Base-by-base conservation (phyloP, 2,888 invertebrate genomes). In the Unio delphinus region DNA sequence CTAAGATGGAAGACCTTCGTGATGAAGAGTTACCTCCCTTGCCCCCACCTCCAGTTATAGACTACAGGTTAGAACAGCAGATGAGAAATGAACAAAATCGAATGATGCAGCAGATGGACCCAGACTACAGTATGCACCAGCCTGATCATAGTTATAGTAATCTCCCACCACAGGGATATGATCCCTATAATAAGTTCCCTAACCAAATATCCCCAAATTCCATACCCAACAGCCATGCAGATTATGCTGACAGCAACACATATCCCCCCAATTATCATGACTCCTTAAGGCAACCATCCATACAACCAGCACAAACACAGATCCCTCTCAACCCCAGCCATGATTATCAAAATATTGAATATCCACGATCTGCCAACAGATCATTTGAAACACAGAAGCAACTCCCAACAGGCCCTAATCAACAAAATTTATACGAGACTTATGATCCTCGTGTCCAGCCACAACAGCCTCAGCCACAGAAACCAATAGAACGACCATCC, bases 61-160 rank as follows among this genome's bases (percentile, higher is more conserved):
- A 86, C 67, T 80, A 79, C 55, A 68, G 79, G 55, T 59, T 80
- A 26, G 84, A 95, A 90, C 95, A 95, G 0, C 90, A 94, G 59
- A 94, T 87, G 30, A 80, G 83, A 45, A 82, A 82, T 30, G 82
- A 83, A 60, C 82, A 82, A 64, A 79, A 75, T 61, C 73, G 80
- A 60, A 66, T 84, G 68, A 70, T 83, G 73, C 80, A 82, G 58
- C 74, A 78, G 20, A 65, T 80, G 65, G 56, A 30, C 34, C 55
- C 18, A n/a, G 64, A 28, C n/a, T 15, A 28, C 57, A 15, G 23
- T n/a, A 58, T 59, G 59, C 71, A 68, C 65, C 67, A 55, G 54
- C 67, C n/a, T 6, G 77, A 77, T 60, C 77, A 74, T 8, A 77
- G 77, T 64, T 77, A 77, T 72, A 77, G 74, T 61, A 77, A 77